phyloP scores from a whole-genome alignment of 2,113 vertebrate species.

The Rutilus rutilus region DNA sequence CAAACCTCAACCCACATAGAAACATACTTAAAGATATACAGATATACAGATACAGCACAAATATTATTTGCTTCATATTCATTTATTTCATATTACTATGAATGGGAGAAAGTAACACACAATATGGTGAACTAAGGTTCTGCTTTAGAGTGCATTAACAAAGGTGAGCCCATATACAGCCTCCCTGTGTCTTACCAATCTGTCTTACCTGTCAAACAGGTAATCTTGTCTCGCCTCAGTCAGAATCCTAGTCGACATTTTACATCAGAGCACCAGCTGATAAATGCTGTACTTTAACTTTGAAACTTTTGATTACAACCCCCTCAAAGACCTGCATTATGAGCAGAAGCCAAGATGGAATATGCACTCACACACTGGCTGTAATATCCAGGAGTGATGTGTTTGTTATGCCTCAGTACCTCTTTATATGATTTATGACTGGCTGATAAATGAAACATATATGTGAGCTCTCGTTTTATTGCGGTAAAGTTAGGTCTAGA shows the following conservation, averaged over 20 bases:
- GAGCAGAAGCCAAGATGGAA: constrained; percentile 11
- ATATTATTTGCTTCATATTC: too few species aligned
- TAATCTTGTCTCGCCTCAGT: constrained; percentile 59
- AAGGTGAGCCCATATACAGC: constrained; percentile 61
- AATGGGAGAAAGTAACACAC: too few species aligned
- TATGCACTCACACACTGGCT: background rate
- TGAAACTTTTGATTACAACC: constrained; percentile 59
- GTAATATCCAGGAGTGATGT: constrained; percentile 11
- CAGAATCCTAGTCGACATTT: constrained; percentile 58
- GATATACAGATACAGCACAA: too few species aligned
- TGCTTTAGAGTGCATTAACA: constrained; percentile 30
- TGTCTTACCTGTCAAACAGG: constrained; percentile 71
- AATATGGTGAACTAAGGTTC: too few species aligned
- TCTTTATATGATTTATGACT: constrained; percentile 27
- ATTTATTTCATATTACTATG: too few species aligned
- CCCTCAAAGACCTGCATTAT: constrained; percentile 9
- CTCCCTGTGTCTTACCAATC: constrained; percentile 60
- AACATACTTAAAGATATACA: too few species aligned
- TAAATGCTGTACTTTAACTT: constrained; percentile 57
- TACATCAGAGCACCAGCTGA: constrained; percentile 62
- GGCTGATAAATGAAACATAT: constrained; percentile 36
- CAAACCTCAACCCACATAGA: too few species aligned
- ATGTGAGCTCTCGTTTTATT: constrained; percentile 34
- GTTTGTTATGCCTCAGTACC: constrained; percentile 32
- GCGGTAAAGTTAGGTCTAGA: constrained; percentile 4